Percentiles rank a stretch among this genome's conserved stretches.
Evolutionary conservation across 2,888 invertebrate species (phyloP).

Genomic region (Alloplasta piceator): DNA sequence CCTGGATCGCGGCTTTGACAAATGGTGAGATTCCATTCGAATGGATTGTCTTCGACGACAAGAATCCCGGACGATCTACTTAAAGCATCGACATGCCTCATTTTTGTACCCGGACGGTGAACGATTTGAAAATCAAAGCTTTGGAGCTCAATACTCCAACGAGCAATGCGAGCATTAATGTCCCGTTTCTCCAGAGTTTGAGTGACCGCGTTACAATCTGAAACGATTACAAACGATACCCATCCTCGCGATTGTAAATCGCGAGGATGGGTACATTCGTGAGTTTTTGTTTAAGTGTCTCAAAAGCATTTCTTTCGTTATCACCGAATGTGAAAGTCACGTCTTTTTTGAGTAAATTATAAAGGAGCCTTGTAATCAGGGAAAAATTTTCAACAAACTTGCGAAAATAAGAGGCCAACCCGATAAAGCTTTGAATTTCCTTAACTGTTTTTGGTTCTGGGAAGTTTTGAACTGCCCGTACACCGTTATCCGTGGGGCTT

Average conservation of each 20-base stretch:
- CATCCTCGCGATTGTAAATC: conserved; percentile 62
- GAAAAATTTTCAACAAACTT: conserved; percentile 7
- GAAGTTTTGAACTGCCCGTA: conserved; percentile 8
- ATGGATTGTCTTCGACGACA: conserved; percentile 57
- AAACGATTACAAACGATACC: no score
- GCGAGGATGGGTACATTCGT: conserved; percentile 46
- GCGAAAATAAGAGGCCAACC: background rate
- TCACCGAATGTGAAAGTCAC: conserved; percentile 40
- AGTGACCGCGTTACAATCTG: conserved; percentile 8
- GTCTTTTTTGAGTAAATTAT: background rate
- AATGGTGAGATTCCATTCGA: conserved; percentile 56
- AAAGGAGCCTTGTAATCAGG: background rate
- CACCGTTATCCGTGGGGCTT: background rate
- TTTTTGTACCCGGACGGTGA: conserved; percentile 67
- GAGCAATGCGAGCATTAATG: conserved; percentile 72
- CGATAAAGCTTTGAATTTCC: conserved; percentile 2
- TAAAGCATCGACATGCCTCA: conserved; percentile 74
- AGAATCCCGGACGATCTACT: conserved; percentile 51
- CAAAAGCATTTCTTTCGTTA: conserved; percentile 42
- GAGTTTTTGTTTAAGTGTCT: conserved; percentile 33
- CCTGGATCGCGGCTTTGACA: conserved; percentile 25
- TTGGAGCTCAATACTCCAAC: conserved; percentile 72
- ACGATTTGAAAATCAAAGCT: conserved; percentile 68
- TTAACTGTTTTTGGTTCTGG: background rate
- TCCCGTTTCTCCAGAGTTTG: conserved; percentile 71